Conservation (phyloP, 2,797 vertebrate species). For the Liparis tanakae region DNA sequence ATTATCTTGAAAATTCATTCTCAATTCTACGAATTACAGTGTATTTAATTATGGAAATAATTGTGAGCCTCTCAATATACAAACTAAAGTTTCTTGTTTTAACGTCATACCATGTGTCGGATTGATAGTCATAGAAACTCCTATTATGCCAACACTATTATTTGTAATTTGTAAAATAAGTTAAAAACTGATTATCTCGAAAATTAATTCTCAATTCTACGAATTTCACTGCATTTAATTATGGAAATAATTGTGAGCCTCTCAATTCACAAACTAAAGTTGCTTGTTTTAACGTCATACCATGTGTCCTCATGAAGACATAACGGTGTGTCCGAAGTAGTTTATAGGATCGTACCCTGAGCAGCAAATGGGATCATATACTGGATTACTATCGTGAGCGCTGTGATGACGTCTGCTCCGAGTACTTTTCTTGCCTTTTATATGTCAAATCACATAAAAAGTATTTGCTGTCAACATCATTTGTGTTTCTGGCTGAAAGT, state of each 20-base stretch:
- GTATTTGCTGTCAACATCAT: neutral
- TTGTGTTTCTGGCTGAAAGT: neutral
- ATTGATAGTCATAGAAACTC: constrained; percentile 1
- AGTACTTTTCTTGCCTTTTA: constrained; percentile 8
- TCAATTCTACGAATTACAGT: too few species aligned
- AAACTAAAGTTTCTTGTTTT: too few species aligned
- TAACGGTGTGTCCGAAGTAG: neutral
- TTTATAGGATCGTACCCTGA: constrained; percentile 1
- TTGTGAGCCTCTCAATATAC: too few species aligned
- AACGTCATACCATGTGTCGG: neutral
- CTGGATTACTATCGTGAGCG: neutral
- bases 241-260: neutral
- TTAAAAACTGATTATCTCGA: constrained; percentile 1
- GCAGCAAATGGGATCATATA: constrained; percentile 2
- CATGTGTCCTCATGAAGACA: neutral
- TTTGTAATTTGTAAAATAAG: neutral
- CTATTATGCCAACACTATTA: constrained; percentile 7
- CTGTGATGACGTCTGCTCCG: constrained; percentile 3
- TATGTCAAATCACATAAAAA: neutral
- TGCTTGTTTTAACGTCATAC: neutral
- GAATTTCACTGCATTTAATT: neutral
- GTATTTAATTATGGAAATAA: too few species aligned
- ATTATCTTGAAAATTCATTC: too few species aligned
- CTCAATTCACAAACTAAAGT: neutral
- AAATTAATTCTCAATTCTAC: neutral